Conservation (phyloP, 2,797 vertebrate genomes). For the Euphonia xanthogaster region DNA sequence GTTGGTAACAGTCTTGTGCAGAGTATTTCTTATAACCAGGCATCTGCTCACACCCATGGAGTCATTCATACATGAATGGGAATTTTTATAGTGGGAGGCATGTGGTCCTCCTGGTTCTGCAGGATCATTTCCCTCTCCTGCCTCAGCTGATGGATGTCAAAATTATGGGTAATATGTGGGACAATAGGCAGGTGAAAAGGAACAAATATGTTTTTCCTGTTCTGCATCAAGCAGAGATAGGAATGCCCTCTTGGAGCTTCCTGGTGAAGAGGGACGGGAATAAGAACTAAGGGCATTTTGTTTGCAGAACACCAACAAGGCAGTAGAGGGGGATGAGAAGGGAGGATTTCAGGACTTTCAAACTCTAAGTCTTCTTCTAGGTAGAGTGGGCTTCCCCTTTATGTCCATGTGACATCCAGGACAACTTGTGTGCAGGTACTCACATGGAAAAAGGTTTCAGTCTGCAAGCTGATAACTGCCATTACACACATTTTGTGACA, state of each 20-base stretch:
- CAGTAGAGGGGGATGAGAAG: background rate
- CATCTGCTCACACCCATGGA: background rate
- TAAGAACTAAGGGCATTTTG: background rate
- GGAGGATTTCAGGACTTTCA: background rate
- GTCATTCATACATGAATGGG: background rate
- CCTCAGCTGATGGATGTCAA: background rate
- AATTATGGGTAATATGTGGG: background rate
- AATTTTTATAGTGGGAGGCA: background rate
- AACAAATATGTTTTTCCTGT: background rate
- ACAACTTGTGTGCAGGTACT: background rate
- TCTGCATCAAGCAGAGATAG: background rate
- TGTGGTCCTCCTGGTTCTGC: background rate
- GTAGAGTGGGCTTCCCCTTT: background rate
- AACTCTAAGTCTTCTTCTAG: background rate
- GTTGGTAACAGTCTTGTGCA: background rate
- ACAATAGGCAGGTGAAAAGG: background rate
- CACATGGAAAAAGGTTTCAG: background rate
- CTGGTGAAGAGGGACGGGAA: background rate
- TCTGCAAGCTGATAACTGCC: background rate
- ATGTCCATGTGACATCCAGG: background rate
- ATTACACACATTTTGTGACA: background rate
- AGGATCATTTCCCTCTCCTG: background rate
- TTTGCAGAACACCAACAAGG: background rate
- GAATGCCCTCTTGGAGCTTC: background rate
- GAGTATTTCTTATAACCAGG: background rate